These are phyloP conservation scores for Pipistrellus kuhlii DNA, from an alignment of 2,797 vertebrate species.

Conservation along the genomic window DNA sequence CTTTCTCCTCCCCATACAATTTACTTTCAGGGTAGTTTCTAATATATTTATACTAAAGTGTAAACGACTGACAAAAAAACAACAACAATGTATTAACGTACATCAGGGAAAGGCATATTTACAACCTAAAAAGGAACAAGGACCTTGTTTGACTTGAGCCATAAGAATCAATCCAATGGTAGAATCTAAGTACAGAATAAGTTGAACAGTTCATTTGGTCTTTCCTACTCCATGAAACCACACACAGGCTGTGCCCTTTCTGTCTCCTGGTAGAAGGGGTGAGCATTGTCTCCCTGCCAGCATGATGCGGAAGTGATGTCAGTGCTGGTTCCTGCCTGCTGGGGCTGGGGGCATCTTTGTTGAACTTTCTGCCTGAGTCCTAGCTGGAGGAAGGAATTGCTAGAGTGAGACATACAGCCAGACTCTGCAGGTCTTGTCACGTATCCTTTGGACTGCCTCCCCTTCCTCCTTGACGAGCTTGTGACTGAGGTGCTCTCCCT, in stretches of 20 bases:
- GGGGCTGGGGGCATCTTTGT: neutral
- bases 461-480: neutral
- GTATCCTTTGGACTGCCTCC: neutral
- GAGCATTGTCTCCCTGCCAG: neutral
- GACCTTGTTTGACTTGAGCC: neutral
- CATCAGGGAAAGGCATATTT: conserved; percentile 28
- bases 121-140: neutral
- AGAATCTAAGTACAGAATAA: neutral
- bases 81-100: neutral
- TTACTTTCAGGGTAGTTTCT: neutral
- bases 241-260: conserved; percentile 6
- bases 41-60: conserved; percentile 46
- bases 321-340: neutral
- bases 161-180: neutral
- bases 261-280: conserved; percentile 53
- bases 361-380: neutral
- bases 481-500: neutral
- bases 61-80: neutral
- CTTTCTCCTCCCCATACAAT: neutral
- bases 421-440: neutral
- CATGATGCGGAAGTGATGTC: neutral
- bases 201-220: neutral
- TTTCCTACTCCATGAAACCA: neutral
- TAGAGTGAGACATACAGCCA: conserved; percentile 44
- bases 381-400: conserved; percentile 27